A percentile compares a stretch with the other conserved stretches of the same genome.
Evolutionary conservation across 2,888 invertebrate genomes (phyloP).

Genomic region (Sceliomorpha sp.): DNA sequence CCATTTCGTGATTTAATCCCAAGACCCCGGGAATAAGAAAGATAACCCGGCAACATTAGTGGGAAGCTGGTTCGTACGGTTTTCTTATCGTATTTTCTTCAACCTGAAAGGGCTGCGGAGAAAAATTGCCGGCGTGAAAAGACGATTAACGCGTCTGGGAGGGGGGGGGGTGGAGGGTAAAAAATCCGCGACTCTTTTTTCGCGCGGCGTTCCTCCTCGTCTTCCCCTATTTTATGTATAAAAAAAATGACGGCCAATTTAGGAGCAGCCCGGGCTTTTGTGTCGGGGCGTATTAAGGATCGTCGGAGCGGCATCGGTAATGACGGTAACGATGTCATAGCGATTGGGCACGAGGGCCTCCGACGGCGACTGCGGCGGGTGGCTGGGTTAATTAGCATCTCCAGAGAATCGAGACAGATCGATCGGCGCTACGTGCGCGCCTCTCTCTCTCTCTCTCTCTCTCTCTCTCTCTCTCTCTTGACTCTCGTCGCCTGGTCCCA

Average conservation of each 20-base stretch:
- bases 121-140: too few species aligned
- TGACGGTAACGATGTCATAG: conserved; percentile 60
- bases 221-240: conserved; percentile 11
- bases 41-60: too few species aligned
- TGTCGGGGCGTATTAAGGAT: conserved; percentile 37
- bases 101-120: too few species aligned
- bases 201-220: not conserved
- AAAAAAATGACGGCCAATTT: conserved; percentile 39
- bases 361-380: conserved; percentile 41
- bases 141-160: too few species aligned
- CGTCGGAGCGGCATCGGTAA: conserved; percentile 54
- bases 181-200: not conserved
- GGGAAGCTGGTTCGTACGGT: too few species aligned
- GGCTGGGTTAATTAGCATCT: conserved; percentile 65
- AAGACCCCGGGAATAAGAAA: too few species aligned
- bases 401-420: conserved; percentile 64
- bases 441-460: conserved; percentile 10
- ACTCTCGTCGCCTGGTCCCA: conserved; percentile 16
- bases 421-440: conserved; percentile 57
- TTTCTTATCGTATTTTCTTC: too few species aligned
- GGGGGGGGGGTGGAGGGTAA: too few species aligned
- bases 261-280: conserved; percentile 30
- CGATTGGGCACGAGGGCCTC: conserved; percentile 55
- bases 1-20: too few species aligned
- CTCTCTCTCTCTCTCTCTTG: not conserved